Evolutionary conservation across 2,797 vertebrate genomes (phyloP).

Genomic region (Rhinoraja longicauda): DNA sequence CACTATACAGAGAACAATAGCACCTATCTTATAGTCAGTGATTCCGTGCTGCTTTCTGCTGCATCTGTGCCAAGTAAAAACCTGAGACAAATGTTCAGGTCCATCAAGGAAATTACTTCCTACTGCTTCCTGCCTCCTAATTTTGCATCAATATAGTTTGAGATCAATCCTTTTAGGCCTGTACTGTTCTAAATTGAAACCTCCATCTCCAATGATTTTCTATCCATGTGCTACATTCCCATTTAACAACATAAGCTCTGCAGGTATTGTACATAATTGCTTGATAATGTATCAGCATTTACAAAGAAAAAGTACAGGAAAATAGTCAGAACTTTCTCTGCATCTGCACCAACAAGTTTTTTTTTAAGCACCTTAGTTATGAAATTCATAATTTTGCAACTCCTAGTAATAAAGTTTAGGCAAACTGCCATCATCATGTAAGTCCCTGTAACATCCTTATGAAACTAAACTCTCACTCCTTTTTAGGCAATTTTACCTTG

Average conservation of each 20-base stretch:
- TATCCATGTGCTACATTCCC: not conserved
- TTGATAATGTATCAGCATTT: not conserved
- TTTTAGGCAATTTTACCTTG: not conserved
- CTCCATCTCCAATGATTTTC: no score
- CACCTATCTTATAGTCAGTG: not conserved
- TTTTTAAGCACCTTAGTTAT: not conserved
- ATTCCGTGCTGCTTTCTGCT: not conserved
- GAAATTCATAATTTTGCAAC: not conserved
- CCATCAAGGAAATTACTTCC: not conserved
- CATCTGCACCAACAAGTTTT: not conserved
- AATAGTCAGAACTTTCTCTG: not conserved
- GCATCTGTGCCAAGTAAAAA: not conserved
- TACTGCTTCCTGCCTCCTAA: not conserved
- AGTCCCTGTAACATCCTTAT: not conserved
- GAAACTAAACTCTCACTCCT: not conserved
- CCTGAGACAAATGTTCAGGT: not conserved
- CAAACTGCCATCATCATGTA: not conserved
- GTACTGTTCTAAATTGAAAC: not conserved
- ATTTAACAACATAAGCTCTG: not conserved
- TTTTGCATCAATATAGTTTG: not conserved
- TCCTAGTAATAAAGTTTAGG: not conserved
- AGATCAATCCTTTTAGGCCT: not conserved
- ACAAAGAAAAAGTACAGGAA: not conserved
- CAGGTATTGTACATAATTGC: not conserved
- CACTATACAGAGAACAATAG: not conserved